Base-by-base conservation (phyloP, 1,140 invertebrate genomes). In the Formica selysi region DNA sequence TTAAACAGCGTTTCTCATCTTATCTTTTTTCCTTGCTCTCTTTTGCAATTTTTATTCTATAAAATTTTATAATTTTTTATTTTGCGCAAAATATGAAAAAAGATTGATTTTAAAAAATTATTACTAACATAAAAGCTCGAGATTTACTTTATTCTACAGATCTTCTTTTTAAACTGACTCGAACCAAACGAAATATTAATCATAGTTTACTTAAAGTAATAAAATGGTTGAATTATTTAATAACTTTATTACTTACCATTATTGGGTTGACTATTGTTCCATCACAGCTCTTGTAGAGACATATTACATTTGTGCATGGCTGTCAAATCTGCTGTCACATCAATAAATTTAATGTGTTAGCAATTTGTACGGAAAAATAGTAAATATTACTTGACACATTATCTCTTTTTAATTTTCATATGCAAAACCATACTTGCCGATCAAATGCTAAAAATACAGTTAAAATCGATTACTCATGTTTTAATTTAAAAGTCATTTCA, bases 391-490 rank as follows among this genome's bases (percentile, higher is more conserved):
- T 10, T 32, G 16, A 51, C 10, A 16, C 29, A 16, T 16, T 7
- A 6, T 51, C 1, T 51, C 11, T 51, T 4, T 3, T 78, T 48
- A 65, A 65, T n/a, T 19, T 64, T 19, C 6, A 36, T 4, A 67
- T 67, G 19, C 13, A 67, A 11, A 54, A 36, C 4, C 19, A 3
- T 65, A 51, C 7, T 51, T 3, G n/a, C 36, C n/a, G 2, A 65
- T 78, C 41, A 65, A 48, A 51, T 65, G 29, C 19, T 65, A 79
- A 79, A 79, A 79, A 65, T 67, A 51, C 4, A 26, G 7, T 4
- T 67, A 26, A 51, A 67, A 79, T 79, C 76, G 13, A 67, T 78
- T 7, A 67, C 19, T 10, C 1, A 10, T 6, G 32, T 78, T 78
- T 78, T 67, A 67, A 79, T 1, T 44, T 10, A 41, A 41, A 41